Evolutionary conservation across 2,113 vertebrate species (phyloP).

Genomic region (Riparia riparia): DNA sequence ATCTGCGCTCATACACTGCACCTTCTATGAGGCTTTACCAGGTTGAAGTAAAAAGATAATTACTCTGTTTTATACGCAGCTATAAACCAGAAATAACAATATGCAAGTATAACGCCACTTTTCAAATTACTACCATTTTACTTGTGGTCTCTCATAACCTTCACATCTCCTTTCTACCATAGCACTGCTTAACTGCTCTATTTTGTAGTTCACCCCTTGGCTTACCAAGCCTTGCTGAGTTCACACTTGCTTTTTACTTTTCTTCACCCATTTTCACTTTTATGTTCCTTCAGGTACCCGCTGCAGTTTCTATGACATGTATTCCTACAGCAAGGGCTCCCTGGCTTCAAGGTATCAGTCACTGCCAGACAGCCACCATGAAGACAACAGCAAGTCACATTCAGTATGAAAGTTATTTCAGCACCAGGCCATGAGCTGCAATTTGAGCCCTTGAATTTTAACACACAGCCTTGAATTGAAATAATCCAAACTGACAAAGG

Average conservation of each 20-base stretch:
- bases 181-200: not conserved
- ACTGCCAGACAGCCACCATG: fast-evolving
- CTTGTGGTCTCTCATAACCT: not conserved
- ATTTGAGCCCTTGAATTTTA: not conserved
- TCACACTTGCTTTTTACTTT: not conserved
- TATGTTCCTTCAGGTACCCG: not conserved
- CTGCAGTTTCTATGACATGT: not conserved
- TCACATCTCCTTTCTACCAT: not conserved
- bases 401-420: not conserved
- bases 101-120: not conserved
- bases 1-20: not conserved
- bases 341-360: not conserved
- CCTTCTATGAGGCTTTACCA: not conserved
- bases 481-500: not conserved
- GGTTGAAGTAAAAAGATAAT: not conserved
- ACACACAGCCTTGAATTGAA: not conserved
- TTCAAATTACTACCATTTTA: not conserved
- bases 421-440: fast-evolving
- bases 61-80: not conserved
- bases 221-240: not conserved
- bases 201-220: not conserved
- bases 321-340: not conserved
- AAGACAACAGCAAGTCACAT: fast-evolving
- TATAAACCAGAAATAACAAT: not conserved
- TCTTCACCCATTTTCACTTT: not conserved